Percentiles rank a stretch among this genome's conserved stretches.
Evolutionary conservation across 2,113 vertebrate species (phyloP).

Genomic region (Spea bombifrons): DNA sequence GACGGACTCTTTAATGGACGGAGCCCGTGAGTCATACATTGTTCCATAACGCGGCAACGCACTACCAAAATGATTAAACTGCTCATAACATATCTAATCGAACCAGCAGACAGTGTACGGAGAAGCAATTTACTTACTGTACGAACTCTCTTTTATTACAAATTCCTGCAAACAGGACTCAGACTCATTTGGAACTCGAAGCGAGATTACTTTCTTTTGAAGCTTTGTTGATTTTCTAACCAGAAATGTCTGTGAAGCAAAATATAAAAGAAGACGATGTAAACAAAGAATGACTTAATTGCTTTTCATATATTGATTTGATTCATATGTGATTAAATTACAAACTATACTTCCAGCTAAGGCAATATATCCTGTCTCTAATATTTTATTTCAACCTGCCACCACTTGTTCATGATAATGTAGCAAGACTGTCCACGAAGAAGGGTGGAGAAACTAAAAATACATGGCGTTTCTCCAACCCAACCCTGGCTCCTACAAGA

Average conservation of each 20-base stretch:
- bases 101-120: background rate
- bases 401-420: background rate
- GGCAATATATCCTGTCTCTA: too few relatives aligned
- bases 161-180: conserved; percentile 75
- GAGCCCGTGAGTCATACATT: too few relatives aligned
- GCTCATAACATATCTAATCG: too few relatives aligned
- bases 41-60: too few relatives aligned
- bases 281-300: background rate
- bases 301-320: too few relatives aligned
- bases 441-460: conserved; percentile 20
- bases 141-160: conserved; percentile 85
- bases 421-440: background rate
- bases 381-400: too few relatives aligned
- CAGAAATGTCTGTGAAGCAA: conserved; percentile 76
- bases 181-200: conserved; percentile 69
- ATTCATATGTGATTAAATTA: too few relatives aligned
- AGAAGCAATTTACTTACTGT: conserved; percentile 73
- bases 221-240: conserved; percentile 78
- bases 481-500: background rate
- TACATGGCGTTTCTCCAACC: conserved; percentile 26
- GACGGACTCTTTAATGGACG: too few relatives aligned
- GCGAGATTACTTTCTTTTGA: conserved; percentile 86
- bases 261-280: background rate
- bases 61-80: too few relatives aligned
- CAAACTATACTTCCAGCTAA: too few relatives aligned